Base-by-base conservation (phyloP, 2,797 vertebrate genomes). In the Hybognathus amarus region DNA sequence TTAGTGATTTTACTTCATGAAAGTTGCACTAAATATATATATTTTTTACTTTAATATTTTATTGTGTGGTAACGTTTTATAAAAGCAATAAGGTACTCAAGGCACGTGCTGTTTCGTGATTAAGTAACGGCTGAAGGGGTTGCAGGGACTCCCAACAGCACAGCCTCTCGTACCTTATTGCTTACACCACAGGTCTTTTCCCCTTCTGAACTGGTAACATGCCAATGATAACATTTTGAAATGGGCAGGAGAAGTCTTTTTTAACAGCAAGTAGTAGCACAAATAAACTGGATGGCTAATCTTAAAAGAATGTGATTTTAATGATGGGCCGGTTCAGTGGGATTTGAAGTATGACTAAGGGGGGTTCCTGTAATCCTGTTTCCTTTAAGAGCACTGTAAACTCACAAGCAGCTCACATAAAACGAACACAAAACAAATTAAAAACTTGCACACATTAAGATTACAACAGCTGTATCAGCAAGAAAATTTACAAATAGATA, bases 281-380 rank as follows among this genome's bases (percentile, higher is more conserved):
- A 80, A 69, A 70, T 69, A 54, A 36, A 38, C 50, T 8, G 33
- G 3, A 24, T 27, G 42, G 17, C 33, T 69, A 22, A 68, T 63
- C 67, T 27, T 8, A 80, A n/a, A 68, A 68, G n/a, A 69, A 54
- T 54, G 64, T 59, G 50, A 70, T 66, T 68, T 52, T 17, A 79
- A 68, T 56, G 30, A 40, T 56, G 74, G 52, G 22, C 56, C 9
- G 6, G 33, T 54, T 54, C 45, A 79, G 9, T 80, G 36, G 78
- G 50, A 70, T 69, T 69, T 80, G 5, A 80, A 54, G 36, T 68
- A 24, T 69, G 50, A 59, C 67, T 70, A 11, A 13, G 66, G 17
- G 59, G 27, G 54, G 74, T 61, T 77, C 75, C 74, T 40, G 50
- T 40, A 20, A 68, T 38, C 47, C 33, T 9, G 66, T 40, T 80